Base-by-base conservation (phyloP, 2,113 vertebrate genomes). In the Eptesicus fuscus region DNA sequence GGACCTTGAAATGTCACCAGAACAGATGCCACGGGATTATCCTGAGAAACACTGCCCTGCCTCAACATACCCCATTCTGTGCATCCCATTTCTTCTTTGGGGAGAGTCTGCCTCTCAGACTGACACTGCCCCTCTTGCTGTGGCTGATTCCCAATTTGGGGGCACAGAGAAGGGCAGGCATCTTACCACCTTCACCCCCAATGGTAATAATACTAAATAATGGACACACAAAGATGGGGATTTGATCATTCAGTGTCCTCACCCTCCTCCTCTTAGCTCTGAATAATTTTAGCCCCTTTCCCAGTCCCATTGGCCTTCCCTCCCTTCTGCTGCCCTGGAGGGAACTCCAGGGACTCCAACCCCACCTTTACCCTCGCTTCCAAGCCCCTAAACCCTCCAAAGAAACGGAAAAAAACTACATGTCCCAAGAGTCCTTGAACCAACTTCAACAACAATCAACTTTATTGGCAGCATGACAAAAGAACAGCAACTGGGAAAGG, bases 1-100 rank as follows among this genome's bases (percentile, higher is more conserved):
- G 65, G 73, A 94, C 90, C 92, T 96, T 94, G 90, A 94, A 95
- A 96, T 84, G 59, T 89, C 96, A 96, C 65, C 84, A 49, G 59
- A 97, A 53, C 78, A 95, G 82, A 89, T 91, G 82, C 37, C 10
- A 37, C 82, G 80, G 49, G 42, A 70, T 82, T 92, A 49, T 87
- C 90, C 77, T 74, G 56, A 83, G 88, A 94, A 83, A 37, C 35
- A 28, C 22, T 20, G 49, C 32, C 88, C 56, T 77, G 5, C 56
- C 74, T 40, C 73, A 37, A 47, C 12, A 8, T 2, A 44, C 44
- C 59, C 78, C 32, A 9, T 69, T 85, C 69, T 12, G 8, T 4
- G 22, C n/a, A 13, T n/a, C 23, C 77, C 23, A 8, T n/a, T 87
- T 92, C 83, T 67, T 79, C 63, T 71, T 32, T 37, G 11, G 32